Evolutionary conservation across 1,140 invertebrate species (phyloP), one percentile per base, ranked within the genome.

Genomic region (Nasonia vitripennis): DNA sequence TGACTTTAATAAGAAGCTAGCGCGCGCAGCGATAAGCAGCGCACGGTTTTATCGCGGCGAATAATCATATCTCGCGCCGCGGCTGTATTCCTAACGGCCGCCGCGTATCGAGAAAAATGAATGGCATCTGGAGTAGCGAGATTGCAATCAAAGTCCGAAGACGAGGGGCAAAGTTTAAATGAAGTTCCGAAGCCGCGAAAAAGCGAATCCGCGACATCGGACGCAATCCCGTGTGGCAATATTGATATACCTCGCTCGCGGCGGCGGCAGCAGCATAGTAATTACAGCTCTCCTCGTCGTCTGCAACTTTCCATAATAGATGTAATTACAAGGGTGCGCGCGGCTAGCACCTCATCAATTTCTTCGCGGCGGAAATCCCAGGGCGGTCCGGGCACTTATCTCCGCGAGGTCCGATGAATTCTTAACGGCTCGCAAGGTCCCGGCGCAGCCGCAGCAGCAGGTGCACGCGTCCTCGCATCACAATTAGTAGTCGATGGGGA

Each of bases 401-500:
- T 78, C 75, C 75, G 12, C 17, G 34, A 45, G 75, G 9, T 1
- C 45, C 31, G 41, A 78, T 78, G 75, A 78, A 78, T 78, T 78
- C 75, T 78, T 78, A 78, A 78, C 73, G 17, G 20, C 27, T 31
- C 10, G 10, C 34, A 10, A 48, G 37, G 41, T 45, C 6, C n/a
- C 41, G 27, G 27, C 27, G 74, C n/a, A 31, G 67, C 67, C 1
- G 67, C 20, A 9, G 68, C 68, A 31, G 37, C 75, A 78, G 75
- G 75, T 78, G 75, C 75, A 14, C 45, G 45, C 75, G 51, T 51
- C 14, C 75, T n/a, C 75, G 75, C 10, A 48, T 37, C 74, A 51
- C 48, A 78, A 78, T 78, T 78, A 78, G 75, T 78, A 78, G 75
- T 51, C 75, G 75, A 78, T 78, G 27, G 75, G 48, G 75, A 51